Base-by-base conservation (phyloP, 2,113 vertebrate species). In the Coracopsis vasa region DNA sequence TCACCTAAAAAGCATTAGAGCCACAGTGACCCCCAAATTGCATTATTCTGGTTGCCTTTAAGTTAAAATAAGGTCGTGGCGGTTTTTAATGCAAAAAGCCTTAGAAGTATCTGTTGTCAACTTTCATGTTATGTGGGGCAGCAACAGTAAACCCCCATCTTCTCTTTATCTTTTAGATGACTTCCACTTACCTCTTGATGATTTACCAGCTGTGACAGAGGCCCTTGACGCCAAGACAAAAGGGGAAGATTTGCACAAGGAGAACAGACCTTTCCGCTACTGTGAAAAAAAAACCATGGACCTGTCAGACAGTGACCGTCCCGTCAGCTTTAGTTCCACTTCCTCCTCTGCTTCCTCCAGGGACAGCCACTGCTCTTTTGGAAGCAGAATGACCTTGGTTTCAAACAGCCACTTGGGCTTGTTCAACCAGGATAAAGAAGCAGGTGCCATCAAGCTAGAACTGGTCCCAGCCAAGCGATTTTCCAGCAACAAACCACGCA, bases 261-360 rank as follows among this genome's bases (percentile, higher is more conserved):
- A 97, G 94, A 97, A 97, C 95, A 96, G 96, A 67, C 86, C 88
- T 51, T 96, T 97, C 60, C 96, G 6, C 90, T 98, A 98, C 95
- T 98, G 97, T 97, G 98, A 98, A 24, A 97, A 95, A 62, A 98
- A 83, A 95, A 98, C 98, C 96, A 99, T 99, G 99, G 99, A 99
- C 97, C 97, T 99, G 65, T 98, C 98, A 0, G 99, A 99, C 97
- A 99, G 98, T 24, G 99, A 99, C 93, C 98, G 99, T 51, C 99
- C 99, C 0, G 97, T 99, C 95, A 99, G 99, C 98, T 99, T 99
- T 81, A 99, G 99, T 96, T 99, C 99, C 96, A 99, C 99, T 14
- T 99, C 99, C 2, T 99, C 99, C 47, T 99, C 99, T 1, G 98
- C 99, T 75, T 99, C 99, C 47, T 99, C 99, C 82, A 96, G 99